Evolutionary conservation across 30 jellyfish, hydroid and myxozoan genomes (phyloP), one percentile per base, ranked within the genome.

Genomic region (Turritopsis dohrnii): DNA sequence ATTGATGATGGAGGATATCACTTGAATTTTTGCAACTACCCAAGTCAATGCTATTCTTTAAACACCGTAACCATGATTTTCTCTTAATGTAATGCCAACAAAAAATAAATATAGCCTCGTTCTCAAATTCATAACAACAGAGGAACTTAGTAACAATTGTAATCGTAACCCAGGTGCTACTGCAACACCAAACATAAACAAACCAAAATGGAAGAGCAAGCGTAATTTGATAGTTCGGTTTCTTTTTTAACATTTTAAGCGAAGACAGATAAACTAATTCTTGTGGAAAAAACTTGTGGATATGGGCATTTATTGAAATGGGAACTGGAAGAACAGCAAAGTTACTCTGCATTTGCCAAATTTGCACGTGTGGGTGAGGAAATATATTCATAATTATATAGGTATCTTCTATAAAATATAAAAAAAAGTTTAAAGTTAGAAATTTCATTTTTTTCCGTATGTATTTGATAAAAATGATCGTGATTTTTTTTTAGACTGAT

Each of bases 311-410:
- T 22, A 69, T 69, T 80, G 82, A 76, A 26, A 75, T 74, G 81
- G 82, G 83, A 80, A 72, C 74, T 81, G 97, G 97, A 87, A 87
- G 74, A 87, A 85, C 81, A 65, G 74, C 28, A 91, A 92, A 83
- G 87, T 87, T 53, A 89, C 69, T 31, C 82, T 92, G 85, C 83
- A 80, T 81, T 28, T 92, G 97, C 81, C 95, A 91, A 76, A 91
- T 91, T 29, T 91, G 97, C 80, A 91, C 88, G 82, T 91, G 97
- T 81, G 97, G 97, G 97, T 91, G 76, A 87, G 97, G 87, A 53
- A 17, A n/a, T n/a, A n/a, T n/a, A n/a, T n/a, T n/a, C n/a, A n/a
- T n/a, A n/a, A n/a, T n/a, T n/a, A n/a, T n/a, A n/a, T n/a, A n/a
- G n/a, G n/a, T n/a, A n/a, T n/a, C n/a, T n/a, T n/a, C n/a, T n/a